A percentile compares a stretch with the other conserved stretches of the same genome.
These are phyloP conservation scores for Eptesicus fuscus DNA, from an alignment of 2,113 vertebrate genomes.

Conservation along the genomic window DNA sequence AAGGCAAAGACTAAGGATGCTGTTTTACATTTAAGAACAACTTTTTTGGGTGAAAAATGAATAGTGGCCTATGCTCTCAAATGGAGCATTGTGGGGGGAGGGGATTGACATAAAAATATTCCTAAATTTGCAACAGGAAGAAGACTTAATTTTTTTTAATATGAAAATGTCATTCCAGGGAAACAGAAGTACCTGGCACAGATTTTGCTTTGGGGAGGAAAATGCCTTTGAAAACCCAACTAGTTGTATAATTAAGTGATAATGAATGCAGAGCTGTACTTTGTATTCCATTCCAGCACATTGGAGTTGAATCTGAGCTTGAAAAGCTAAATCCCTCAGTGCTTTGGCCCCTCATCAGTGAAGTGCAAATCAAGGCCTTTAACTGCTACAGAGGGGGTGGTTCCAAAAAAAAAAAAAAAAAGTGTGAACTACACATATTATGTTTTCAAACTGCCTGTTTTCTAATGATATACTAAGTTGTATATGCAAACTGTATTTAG, in stretches of 20 bases:
- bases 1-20: constrained; percentile 47
- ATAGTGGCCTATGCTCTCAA: neutral
- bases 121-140: neutral
- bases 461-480: constrained; percentile 52
- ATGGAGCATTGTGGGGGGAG: neutral
- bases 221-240: constrained; percentile 64
- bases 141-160: neutral
- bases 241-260: constrained; percentile 77
- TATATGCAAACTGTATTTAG: constrained; percentile 27
- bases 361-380: constrained; percentile 64
- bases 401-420: constrained; percentile 65
- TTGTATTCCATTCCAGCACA: constrained; percentile 78
- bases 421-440: constrained; percentile 70
- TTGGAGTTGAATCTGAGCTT: constrained; percentile 14
- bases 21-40: neutral
- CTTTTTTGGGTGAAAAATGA: neutral
- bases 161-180: constrained; percentile 69
- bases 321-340: neutral
- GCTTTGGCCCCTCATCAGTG: constrained; percentile 72
- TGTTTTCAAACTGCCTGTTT: constrained; percentile 74
- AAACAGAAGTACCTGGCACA: constrained; percentile 74
- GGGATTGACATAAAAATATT: neutral
- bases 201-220: constrained; percentile 66
- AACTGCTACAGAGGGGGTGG: constrained; percentile 59
- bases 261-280: constrained; percentile 72